Conservation (phyloP, 2,797 vertebrate genomes). For the Crypturellus tataupa region DNA sequence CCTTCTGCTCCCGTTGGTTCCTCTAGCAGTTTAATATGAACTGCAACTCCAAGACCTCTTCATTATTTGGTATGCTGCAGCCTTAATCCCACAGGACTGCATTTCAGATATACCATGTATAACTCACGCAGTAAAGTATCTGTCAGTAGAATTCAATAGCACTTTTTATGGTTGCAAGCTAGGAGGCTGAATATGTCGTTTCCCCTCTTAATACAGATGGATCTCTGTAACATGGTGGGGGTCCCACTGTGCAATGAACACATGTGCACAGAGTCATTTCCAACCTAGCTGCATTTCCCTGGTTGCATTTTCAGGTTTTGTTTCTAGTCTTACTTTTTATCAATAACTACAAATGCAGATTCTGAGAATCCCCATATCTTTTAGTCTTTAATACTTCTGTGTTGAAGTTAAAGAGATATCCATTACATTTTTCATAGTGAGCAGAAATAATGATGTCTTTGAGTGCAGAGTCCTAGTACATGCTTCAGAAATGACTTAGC, state of each 20-base stretch:
- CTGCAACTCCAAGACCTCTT: background rate
- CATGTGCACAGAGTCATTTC: background rate
- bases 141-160: background rate
- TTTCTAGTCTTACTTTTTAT: background rate
- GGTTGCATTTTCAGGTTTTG: background rate
- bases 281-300: background rate
- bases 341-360: background rate
- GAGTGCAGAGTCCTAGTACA: background rate
- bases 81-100: background rate
- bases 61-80: background rate
- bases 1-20: background rate
- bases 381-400: background rate
- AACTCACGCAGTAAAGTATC: background rate
- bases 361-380: background rate
- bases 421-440: background rate
- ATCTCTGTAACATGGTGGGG: background rate
- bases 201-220: background rate
- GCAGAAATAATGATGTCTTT: background rate
- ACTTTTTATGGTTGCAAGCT: background rate
- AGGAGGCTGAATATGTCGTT: background rate
- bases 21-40: background rate
- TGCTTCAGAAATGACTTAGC: background rate
- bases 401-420: background rate
- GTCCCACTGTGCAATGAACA: background rate
- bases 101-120: background rate